Evolutionary conservation across 2,888 invertebrate species (phyloP).

Genomic region (Tinea semifulvella): DNA sequence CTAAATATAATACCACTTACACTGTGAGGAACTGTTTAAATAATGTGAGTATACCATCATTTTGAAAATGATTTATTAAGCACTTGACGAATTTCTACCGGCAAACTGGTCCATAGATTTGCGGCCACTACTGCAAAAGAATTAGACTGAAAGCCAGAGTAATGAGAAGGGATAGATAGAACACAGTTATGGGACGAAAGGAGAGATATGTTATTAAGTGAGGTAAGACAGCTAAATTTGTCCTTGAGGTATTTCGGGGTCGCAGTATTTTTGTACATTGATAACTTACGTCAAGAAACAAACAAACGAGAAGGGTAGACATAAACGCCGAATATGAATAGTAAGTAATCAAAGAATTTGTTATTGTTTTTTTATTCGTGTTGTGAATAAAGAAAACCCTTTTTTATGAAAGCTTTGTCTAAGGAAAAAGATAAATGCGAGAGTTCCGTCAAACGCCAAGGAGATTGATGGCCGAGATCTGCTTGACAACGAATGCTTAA

Average conservation of each 20-base stretch:
- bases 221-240: not conserved
- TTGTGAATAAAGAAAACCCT: conserved; percentile 2
- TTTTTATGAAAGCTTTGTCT: conserved; percentile 14
- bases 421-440: conserved; percentile 45
- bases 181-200: too few relatives aligned
- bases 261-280: not conserved
- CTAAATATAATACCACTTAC: too few relatives aligned
- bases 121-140: too few relatives aligned
- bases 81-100: too few relatives aligned
- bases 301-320: not conserved
- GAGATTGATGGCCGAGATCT: conserved; percentile 45
- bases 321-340: not conserved
- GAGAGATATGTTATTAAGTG: not conserved
- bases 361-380: conserved; percentile 6
- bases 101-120: too few relatives aligned
- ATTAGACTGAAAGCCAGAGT: too few relatives aligned
- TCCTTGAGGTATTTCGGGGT: too few relatives aligned
- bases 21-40: too few relatives aligned
- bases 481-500: conserved; percentile 11
- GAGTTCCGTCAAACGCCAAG: conserved; percentile 47
- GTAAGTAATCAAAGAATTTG: conserved; percentile 4
- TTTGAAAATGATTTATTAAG: too few relatives aligned
- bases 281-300: not conserved
- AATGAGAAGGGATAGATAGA: too few relatives aligned
- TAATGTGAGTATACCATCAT: too few relatives aligned